Evolutionary conservation across 64 coral and sea anemone genomes (phyloP), one percentile per base, ranked within the genome.

Genomic region (Stichodactyla mertensii): DNA sequence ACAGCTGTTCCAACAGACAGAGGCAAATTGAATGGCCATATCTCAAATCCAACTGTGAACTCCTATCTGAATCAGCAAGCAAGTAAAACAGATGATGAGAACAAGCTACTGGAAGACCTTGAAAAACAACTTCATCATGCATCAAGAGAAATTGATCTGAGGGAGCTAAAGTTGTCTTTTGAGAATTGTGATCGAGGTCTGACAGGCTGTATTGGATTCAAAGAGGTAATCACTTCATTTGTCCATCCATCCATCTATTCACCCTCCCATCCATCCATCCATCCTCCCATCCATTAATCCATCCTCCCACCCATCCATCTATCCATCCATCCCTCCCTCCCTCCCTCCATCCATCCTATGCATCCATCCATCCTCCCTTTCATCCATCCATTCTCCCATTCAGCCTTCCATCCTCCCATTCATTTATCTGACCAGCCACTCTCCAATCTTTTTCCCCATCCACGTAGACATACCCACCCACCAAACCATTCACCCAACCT

Each of bases 141-240:
- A 54, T 58, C 78, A 45, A 71, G 64, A 84, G 58, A 77, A 51
- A 54, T 86, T 78, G 85, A 84, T 45, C 81, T 77, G 24, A 78
- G 69, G 77, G 88, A 93, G 67, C 84, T 93, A 19, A 89, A 82
- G n/a, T 52, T 55, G 36, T 93, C 92, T 11, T 93, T 70, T 87
- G 83, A 90, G 55, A 84, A 93, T 83, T 93, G 79, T 67, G 92
- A 93, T 36, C 79, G 57, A 57, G 92, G 84, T 19, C 66, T 71
- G 26, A 90, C 78, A 83, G 88, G 84, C 2, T 54, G 82, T 27
- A 87, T 90, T 77, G 88, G 88, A 6, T 69, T 74, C 52, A 89
- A 86, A 89, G 92, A 90, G 88, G 88, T 93, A 26, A 62, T 69
- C 10, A 12, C 18, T 15, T 54, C 14, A 82, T 18, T 11, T 19